Percentiles rank a stretch among this genome's conserved stretches.
Evolutionary conservation across 1,140 invertebrate species (phyloP).

Genomic region (Eubasilissa regina): DNA sequence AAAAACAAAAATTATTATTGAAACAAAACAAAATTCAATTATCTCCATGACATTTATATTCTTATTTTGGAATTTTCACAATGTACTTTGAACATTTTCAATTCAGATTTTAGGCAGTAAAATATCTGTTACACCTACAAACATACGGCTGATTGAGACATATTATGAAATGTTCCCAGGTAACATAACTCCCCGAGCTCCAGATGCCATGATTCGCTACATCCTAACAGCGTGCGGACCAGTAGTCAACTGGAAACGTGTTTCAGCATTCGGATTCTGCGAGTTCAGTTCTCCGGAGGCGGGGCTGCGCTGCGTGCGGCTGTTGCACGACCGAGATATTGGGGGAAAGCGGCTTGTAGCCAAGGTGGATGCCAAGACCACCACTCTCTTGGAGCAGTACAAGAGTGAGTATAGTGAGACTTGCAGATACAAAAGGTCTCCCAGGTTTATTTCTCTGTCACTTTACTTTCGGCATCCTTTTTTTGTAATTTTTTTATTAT

Average conservation of each 20-base stretch:
- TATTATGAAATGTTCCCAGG: constrained; percentile 71
- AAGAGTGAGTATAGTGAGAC: constrained; percentile 78
- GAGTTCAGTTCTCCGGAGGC: constrained; percentile 95
- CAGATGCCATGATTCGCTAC: constrained; percentile 95
- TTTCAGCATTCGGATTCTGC: constrained; percentile 99
- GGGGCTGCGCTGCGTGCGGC: constrained; percentile 92
- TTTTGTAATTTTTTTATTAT: too few relatives aligned
- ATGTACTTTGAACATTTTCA: too few relatives aligned
- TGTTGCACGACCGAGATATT: constrained; percentile 95
- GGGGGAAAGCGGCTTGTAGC: constrained; percentile 95
- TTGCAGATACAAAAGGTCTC: too few relatives aligned
- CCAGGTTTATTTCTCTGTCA: too few relatives aligned
- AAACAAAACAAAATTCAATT: too few relatives aligned
- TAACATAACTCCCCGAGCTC: constrained; percentile 96
- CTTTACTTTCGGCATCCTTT: too few relatives aligned
- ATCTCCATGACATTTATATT: too few relatives aligned
- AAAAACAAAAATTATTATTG: too few relatives aligned
- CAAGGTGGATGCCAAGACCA: constrained; percentile 98
- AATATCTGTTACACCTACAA: too few relatives aligned
- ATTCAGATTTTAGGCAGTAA: too few relatives aligned
- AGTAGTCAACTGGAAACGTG: constrained; percentile 96
- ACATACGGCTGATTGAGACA: too few relatives aligned
- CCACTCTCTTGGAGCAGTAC: constrained; percentile 93
- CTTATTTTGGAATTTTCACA: too few relatives aligned
- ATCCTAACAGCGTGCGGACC: constrained; percentile 93